phyloP scores from a whole-genome alignment of 2,888 invertebrate genomes.

The Formica aserva region DNA sequence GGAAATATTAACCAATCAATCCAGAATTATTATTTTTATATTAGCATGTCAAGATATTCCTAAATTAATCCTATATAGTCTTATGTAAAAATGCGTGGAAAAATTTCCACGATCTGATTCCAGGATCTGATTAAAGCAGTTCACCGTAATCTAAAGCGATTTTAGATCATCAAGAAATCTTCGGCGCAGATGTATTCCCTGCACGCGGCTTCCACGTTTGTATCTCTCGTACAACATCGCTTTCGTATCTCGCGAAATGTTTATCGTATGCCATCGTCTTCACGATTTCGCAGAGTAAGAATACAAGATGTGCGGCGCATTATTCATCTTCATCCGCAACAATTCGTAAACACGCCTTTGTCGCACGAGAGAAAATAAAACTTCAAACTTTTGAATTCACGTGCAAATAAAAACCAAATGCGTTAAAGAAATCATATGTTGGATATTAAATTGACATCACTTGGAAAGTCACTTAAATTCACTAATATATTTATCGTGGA shows the following conservation, averaged over 20 bases:
- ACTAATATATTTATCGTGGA: neutral
- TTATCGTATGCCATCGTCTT: slow-evolving; percentile 72
- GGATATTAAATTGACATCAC: neutral
- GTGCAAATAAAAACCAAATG: neutral
- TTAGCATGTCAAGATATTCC: neutral
- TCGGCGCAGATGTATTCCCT: slow-evolving; percentile 8
- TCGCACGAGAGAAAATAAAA: neutral
- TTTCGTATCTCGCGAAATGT: slow-evolving; percentile 52
- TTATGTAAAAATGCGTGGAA: neutral
- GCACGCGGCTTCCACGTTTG: slow-evolving; percentile 33
- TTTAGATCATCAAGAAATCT: slow-evolving; percentile 38
- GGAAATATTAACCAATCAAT: neutral
- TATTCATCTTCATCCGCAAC: slow-evolving; percentile 33
- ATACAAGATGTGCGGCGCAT: slow-evolving; percentile 59
- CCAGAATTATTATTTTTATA: neutral
- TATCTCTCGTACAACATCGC: slow-evolving; percentile 41
- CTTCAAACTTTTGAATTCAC: neutral
- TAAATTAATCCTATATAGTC: neutral
- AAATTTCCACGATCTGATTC: slow-evolving; percentile 18
- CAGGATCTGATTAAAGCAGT: neutral
- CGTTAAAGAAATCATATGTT: slow-evolving; percentile 1
- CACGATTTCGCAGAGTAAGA: slow-evolving; percentile 65
- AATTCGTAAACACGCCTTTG: neutral
- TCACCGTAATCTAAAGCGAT: neutral
- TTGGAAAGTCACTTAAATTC: neutral